Conservation (phyloP, 2,888 invertebrate genomes). For the Gortyna flavago region DNA sequence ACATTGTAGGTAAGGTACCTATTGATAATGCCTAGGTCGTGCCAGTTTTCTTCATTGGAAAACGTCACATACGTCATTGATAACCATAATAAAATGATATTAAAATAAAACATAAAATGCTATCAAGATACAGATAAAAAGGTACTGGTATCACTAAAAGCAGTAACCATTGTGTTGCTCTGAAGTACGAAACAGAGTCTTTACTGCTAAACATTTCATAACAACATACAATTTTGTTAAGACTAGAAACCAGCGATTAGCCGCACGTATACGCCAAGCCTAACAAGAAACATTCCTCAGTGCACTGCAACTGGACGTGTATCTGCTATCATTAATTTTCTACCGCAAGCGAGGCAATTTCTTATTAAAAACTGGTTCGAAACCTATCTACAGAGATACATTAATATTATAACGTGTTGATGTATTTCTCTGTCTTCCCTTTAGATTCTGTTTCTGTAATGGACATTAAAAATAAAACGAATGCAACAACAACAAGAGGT, state of each 20-base stretch:
- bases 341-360: constrained; percentile 76
- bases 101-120: neutral
- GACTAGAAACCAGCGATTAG: constrained; percentile 38
- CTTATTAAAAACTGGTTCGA: constrained; percentile 81
- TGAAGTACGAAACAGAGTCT: constrained; percentile 9
- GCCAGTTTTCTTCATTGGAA: neutral
- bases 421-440: constrained; percentile 66
- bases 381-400: constrained; percentile 70
- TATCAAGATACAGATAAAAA: neutral
- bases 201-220: constrained; percentile 34
- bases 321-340: constrained; percentile 79
- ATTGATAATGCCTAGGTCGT: neutral
- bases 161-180: constrained; percentile 13
- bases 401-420: constrained; percentile 66
- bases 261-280: constrained; percentile 51
- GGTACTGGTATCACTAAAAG: neutral
- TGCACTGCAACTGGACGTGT: constrained; percentile 63
- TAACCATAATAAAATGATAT: neutral
- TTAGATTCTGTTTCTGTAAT: constrained; percentile 53
- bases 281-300: constrained; percentile 63
- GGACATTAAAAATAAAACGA: constrained; percentile 27
- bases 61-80: neutral
- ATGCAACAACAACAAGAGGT: constrained; percentile 18
- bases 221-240: constrained; percentile 39
- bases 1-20: too few species aligned